Evolutionary conservation across 2,797 vertebrate genomes (phyloP).

Genomic region (Masticophis lateralis): DNA sequence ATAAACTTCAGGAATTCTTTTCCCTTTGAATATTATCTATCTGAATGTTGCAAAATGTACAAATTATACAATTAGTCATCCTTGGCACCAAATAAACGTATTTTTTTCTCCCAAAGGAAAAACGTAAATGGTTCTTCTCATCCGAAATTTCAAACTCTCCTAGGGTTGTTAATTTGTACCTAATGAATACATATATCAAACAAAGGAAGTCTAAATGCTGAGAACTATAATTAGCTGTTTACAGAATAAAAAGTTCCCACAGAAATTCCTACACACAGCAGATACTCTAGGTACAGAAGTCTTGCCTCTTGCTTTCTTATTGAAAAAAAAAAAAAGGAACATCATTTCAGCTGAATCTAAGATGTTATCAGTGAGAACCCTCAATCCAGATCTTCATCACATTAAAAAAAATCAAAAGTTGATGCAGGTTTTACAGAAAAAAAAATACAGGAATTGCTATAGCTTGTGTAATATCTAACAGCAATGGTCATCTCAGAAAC

Average conservation of each 20-base stretch:
- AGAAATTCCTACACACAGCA: constrained; percentile 3
- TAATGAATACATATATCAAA: constrained; percentile 1
- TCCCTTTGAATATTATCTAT: constrained; percentile 24
- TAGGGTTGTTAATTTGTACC: background rate
- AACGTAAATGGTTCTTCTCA: background rate
- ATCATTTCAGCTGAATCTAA: background rate
- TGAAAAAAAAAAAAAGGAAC: background rate
- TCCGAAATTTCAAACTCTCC: background rate
- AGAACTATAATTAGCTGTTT: constrained; percentile 5
- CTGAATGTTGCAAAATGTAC: constrained; percentile 42
- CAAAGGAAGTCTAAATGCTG: background rate
- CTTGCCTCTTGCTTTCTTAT: constrained; percentile 20
- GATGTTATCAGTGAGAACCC: background rate
- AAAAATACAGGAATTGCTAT: background rate
- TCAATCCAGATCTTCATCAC: background rate
- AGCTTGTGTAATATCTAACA: background rate
- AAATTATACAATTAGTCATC: background rate
- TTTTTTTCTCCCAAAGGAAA: background rate
- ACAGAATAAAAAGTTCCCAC: constrained; percentile 27
- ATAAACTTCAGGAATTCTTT: constrained; percentile 41
- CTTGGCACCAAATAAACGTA: background rate
- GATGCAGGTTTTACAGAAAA: background rate
- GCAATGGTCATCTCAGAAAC: background rate
- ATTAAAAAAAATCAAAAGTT: background rate
- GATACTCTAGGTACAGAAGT: background rate